phyloP scores from a whole-genome alignment of 2,113 vertebrate species.

The Craseonycteris thonglongyai region DNA sequence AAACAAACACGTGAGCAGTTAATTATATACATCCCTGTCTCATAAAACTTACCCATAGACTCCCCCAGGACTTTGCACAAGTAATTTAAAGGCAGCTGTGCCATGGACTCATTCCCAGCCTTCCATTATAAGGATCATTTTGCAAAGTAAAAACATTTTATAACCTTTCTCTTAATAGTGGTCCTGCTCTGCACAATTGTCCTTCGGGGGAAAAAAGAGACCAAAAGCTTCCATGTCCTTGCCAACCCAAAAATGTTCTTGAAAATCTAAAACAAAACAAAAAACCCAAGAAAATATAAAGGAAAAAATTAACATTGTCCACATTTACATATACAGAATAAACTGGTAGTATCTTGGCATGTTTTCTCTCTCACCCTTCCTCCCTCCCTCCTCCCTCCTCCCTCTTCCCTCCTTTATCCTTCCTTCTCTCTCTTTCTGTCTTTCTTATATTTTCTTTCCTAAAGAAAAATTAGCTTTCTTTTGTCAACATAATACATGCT shows the following conservation, averaged over 20 bases:
- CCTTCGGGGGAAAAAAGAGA: slow-evolving; percentile 10
- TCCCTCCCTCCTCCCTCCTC: neutral
- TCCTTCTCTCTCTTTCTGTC: neutral
- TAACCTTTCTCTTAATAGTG: neutral
- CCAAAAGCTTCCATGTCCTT: neutral
- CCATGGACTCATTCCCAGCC: neutral
- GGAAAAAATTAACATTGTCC: slow-evolving; percentile 6
- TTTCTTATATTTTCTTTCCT: neutral
- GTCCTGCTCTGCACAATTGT: neutral
- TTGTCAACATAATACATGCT: neutral
- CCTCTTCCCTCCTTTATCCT: no score
- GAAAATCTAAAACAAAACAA: neutral
- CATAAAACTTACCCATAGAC: neutral
- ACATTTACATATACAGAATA: neutral
- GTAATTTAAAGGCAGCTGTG: neutral
- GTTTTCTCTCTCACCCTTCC: neutral
- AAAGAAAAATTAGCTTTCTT: neutral
- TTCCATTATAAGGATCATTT: neutral
- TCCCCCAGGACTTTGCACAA: neutral
- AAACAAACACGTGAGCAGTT: neutral
- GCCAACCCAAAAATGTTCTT: neutral
- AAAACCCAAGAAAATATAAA: neutral
- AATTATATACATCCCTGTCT: neutral
- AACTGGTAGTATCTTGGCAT: neutral
- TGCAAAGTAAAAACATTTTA: slow-evolving; percentile 15